A percentile compares a stretch with the other conserved stretches of the same genome.
Evolutionary conservation across 2,888 invertebrate genomes (phyloP).

Genomic region (Vesta saturnalis): DNA sequence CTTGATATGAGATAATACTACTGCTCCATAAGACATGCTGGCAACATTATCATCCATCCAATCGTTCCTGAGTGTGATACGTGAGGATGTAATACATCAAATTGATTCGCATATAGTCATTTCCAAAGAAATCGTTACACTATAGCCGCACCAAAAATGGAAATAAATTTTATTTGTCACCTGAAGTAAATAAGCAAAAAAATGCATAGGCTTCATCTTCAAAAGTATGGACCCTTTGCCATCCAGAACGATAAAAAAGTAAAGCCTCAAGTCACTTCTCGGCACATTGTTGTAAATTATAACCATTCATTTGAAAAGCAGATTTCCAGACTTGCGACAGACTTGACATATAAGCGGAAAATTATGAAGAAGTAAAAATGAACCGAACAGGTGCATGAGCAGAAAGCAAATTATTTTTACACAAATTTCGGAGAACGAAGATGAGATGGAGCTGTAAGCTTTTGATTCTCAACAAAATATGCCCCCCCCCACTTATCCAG

Average conservation of each 20-base stretch:
- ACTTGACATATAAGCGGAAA: too few species aligned
- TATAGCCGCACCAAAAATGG: conserved; percentile 32
- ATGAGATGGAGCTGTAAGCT: too few species aligned
- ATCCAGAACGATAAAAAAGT: conserved; percentile 15
- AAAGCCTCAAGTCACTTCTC: conserved; percentile 19
- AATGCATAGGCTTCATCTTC: conserved; percentile 19
- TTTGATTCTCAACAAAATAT: too few species aligned
- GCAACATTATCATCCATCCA: conserved; percentile 33
- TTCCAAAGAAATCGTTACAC: conserved; percentile 28
- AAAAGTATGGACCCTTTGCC: conserved; percentile 18
- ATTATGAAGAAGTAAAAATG: too few species aligned
- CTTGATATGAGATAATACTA: neutral
- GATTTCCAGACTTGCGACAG: conserved; percentile 9
- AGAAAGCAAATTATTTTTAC: too few species aligned
- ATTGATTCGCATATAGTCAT: conserved; percentile 22
- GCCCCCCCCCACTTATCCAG: too few species aligned
- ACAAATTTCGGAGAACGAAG: too few species aligned
- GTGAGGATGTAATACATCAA: conserved; percentile 30
- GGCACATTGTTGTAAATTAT: conserved; percentile 18
- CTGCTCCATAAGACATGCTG: conserved; percentile 26
- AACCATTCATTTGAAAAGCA: conserved; percentile 22
- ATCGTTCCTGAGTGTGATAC: conserved; percentile 35
- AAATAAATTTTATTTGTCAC: conserved; percentile 33
- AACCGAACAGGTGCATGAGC: too few species aligned
- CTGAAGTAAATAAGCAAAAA: conserved; percentile 44